Evolutionary conservation across 2,888 invertebrate genomes (phyloP), one percentile per base, ranked within the genome.

Genomic region (Coleophora deauratella): DNA sequence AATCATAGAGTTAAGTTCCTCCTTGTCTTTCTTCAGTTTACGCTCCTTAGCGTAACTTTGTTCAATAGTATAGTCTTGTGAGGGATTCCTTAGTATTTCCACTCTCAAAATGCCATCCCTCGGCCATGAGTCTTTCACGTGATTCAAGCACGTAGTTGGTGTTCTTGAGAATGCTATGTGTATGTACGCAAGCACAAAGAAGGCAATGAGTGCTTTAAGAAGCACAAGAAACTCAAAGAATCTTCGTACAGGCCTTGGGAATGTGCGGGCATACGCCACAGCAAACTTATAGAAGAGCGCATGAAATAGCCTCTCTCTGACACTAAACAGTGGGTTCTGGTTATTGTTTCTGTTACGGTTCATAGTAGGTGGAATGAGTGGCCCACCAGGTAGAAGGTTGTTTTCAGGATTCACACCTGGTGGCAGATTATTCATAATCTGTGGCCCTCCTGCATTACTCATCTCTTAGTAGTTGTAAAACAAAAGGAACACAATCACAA

Each of bases 261-360:
- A 94, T 41, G 94, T 91, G 59, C 95, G 89, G 33, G 97, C 97
- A 81, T 99, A 99, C 13, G 94, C 91, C 59, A 98, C 81, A 2
- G 99, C 95, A 54, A 94, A 92, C 71, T 96, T 93, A 69, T 97
- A 93, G 78, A 99, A 98, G 54, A 99, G 87, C 10, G 97, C 97
- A 81, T 98, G 96, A 73, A 98, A 98, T 41, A 98, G 84, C 54
- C 97, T 89, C 72, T 98, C 97, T 58, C 98, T 87, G 44, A 97
- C 94, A 78, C 92, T 93, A 62, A 94, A 91, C 49, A 95, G 73
- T 32, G 94, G 93, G 66, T 93, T 94, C 73, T 91, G 90, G 69
- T 89, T 88, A 55, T 88, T 89, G 55, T 88, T 89, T 49, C 81
- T 80, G 57, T 86, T 81, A 50, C 88, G 74, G 47, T 88, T 86